Evolutionary conservation across 2,888 invertebrate species (phyloP).

Genomic region (Zygogramma bicolorata): DNA sequence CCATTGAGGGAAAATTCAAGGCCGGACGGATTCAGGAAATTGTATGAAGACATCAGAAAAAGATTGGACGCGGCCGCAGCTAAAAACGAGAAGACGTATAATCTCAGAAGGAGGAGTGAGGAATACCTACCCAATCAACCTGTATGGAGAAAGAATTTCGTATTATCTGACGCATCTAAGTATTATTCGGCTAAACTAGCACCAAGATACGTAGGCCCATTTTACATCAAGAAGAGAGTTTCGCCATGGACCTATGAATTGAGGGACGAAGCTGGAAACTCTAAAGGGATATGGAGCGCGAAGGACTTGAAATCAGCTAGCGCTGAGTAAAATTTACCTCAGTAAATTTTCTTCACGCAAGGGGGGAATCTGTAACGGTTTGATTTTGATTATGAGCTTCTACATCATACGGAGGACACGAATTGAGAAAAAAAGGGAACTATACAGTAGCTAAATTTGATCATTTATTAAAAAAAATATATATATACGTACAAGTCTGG

Average conservation of each 20-base stretch:
- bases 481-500: too few species aligned
- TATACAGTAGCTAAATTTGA: too few species aligned
- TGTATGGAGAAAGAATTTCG: too few species aligned
- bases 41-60: slow-evolving; percentile 10
- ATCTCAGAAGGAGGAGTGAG: slow-evolving; percentile 10
- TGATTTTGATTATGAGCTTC: too few species aligned
- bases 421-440: too few species aligned
- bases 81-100: slow-evolving; percentile 4
- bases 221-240: too few species aligned
- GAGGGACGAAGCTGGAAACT: slow-evolving; percentile 14
- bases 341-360: slow-evolving; percentile 10
- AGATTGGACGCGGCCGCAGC: slow-evolving; percentile 11
- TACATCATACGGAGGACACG: too few species aligned
- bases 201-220: slow-evolving; percentile 14
- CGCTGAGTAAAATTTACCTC: not conserved
- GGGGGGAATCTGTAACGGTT: slow-evolving; percentile 8
- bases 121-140: slow-evolving; percentile 14
- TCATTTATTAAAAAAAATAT: too few species aligned
- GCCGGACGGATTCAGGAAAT: slow-evolving; percentile 5
- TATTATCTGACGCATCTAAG: too few species aligned
- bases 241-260: slow-evolving; percentile 27
- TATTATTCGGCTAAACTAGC: slow-evolving; percentile 19
- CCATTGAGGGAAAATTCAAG: not conserved
- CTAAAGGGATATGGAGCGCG: slow-evolving; percentile 23
- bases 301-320: slow-evolving; percentile 26